Conservation (phyloP, 1,140 invertebrate species). For the Drosophila melanica region DNA sequence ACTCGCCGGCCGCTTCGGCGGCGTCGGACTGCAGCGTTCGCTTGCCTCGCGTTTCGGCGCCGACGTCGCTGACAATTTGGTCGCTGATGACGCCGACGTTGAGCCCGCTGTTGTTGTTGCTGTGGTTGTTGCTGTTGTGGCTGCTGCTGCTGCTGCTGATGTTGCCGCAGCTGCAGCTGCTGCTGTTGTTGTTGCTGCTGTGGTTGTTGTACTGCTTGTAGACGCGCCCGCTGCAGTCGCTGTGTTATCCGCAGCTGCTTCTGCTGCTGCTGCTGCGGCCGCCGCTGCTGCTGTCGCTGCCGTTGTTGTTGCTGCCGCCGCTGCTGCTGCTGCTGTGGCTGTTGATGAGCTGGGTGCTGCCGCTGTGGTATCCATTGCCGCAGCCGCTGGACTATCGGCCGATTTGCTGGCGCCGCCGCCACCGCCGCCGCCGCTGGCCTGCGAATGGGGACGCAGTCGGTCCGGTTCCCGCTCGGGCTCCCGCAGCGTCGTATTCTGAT, state of each 20-base stretch:
- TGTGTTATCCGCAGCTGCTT: conserved; percentile 47
- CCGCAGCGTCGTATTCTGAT: conserved; percentile 87
- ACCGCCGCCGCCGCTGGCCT: conserved; percentile 63
- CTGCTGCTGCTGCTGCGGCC: conserved; percentile 2
- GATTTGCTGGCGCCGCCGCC: conserved; percentile 56
- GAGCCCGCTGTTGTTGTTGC: conserved; percentile 32
- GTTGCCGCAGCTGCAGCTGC: conserved; percentile 19
- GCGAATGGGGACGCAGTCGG: conserved; percentile 79
- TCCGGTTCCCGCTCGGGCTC: conserved; percentile 83
- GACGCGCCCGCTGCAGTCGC: conserved; percentile 22
- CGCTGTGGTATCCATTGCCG: conserved; percentile 57
- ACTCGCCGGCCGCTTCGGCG: conserved; percentile 65
- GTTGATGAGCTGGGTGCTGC: conserved; percentile 32
- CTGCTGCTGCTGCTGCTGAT: conserved; percentile 27
- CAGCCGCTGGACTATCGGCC: conserved; percentile 56
- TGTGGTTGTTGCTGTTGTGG: conserved; percentile 39
- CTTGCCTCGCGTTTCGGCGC: conserved; percentile 62
- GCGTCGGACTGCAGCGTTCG: conserved; percentile 77
- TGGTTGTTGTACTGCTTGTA: conserved; percentile 15
- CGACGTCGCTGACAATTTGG: conserved; percentile 21
- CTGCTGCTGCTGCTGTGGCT: conserved; percentile 37
- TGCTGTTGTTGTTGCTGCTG: conserved; percentile 35
- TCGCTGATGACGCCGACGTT: conserved; percentile 13
- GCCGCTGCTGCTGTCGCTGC: conserved; percentile 34
- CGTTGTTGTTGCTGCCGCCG: conserved; percentile 31